These are phyloP conservation scores for Phoxinus phoxinus DNA, from an alignment of 2,113 vertebrate species.

Conservation along the genomic window DNA sequence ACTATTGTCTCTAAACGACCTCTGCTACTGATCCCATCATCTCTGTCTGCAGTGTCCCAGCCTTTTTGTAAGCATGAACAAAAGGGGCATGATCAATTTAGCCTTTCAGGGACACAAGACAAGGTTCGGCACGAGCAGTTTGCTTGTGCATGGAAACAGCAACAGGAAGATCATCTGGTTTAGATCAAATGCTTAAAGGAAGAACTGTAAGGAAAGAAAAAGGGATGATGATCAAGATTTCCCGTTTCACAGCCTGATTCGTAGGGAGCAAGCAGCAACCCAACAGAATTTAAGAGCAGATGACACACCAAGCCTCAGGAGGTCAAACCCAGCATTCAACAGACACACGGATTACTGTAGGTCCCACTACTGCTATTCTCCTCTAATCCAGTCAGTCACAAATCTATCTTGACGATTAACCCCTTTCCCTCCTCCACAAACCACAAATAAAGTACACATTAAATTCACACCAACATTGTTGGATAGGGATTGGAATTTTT, in stretches of 20 bases:
- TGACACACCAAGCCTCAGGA: slow-evolving; percentile 20
- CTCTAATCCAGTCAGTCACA: slow-evolving; percentile 73
- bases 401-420: slow-evolving; percentile 72
- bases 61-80: slow-evolving; percentile 28
- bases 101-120: background rate
- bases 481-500: background rate
- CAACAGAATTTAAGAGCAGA: slow-evolving; percentile 11
- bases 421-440: slow-evolving; percentile 63
- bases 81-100: slow-evolving; percentile 38
- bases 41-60: slow-evolving; percentile 20
- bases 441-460: slow-evolving; percentile 61
- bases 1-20: slow-evolving; percentile 26
- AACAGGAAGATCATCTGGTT: background rate
- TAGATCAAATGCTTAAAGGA: background rate
- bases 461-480: slow-evolving; percentile 35
- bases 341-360: slow-evolving; percentile 65
- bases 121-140: background rate
- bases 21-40: slow-evolving; percentile 22
- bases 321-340: slow-evolving; percentile 11
- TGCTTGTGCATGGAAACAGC: background rate
- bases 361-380: slow-evolving; percentile 64
- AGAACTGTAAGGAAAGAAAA: background rate
- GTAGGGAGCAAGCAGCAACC: background rate
- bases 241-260: background rate
- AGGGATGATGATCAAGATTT: slow-evolving; percentile 3